phyloP scores from a whole-genome alignment of 2,797 vertebrate genomes.

The Gymnopithys bicolor region DNA sequence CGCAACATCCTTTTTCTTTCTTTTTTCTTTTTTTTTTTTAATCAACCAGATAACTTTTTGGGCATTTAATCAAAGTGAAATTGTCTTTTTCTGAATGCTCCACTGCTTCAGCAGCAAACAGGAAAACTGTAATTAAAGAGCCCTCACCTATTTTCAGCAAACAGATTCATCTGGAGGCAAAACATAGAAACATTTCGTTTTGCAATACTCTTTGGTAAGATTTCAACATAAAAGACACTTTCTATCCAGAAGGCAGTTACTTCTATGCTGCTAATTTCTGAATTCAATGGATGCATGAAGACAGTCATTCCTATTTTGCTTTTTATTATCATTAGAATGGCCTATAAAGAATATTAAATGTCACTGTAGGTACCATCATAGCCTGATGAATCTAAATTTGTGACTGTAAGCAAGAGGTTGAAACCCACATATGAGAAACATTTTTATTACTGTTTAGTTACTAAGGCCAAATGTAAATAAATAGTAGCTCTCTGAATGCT shows the following conservation, averaged over 20 bases:
- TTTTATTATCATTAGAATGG: not conserved
- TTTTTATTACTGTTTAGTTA: not conserved
- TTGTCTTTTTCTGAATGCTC: conserved; percentile 49
- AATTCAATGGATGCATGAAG: not conserved
- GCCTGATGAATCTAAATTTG: not conserved
- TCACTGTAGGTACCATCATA: not conserved
- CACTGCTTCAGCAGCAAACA: conserved; percentile 39
- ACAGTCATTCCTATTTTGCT: not conserved
- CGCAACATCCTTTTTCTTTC: conserved; percentile 56
- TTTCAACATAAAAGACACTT: not conserved
- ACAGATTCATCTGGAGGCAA: not conserved
- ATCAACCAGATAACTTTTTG: conserved; percentile 61
- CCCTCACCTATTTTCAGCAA: conserved; percentile 19
- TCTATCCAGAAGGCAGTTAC: not conserved
- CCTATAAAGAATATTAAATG: not conserved
- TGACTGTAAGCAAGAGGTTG: not conserved
- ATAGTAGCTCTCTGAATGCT: not conserved
- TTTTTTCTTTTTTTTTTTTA: not conserved
- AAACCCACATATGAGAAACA: not conserved
- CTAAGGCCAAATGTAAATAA: not conserved
- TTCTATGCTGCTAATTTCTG: not conserved
- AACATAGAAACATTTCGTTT: not conserved
- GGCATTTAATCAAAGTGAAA: conserved; percentile 64
- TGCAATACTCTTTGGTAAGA: not conserved
- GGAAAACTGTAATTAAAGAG: conserved; percentile 32